Conservation (phyloP, 2,888 invertebrate species). For the Apotomis capreana region DNA sequence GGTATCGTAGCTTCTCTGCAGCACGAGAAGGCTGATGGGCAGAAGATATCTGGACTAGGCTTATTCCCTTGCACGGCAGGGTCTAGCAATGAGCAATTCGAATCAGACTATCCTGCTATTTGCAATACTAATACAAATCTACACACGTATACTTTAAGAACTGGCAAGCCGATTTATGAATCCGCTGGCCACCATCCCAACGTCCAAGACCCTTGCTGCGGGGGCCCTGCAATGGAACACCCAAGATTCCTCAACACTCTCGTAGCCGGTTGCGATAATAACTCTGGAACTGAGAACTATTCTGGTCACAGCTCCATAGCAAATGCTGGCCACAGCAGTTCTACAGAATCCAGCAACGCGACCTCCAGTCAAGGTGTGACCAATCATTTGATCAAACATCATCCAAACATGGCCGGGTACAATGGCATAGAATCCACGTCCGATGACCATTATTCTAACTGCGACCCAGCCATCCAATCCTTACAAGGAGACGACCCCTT, state of each 20-base stretch:
- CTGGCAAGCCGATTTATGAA: conserved; percentile 90
- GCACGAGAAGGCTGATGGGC: conserved; percentile 87
- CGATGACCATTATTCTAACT: conserved; percentile 81
- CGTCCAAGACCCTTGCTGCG: conserved; percentile 74
- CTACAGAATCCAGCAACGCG: conserved; percentile 80
- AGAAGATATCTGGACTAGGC: conserved; percentile 89
- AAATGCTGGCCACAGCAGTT: conserved; percentile 80
- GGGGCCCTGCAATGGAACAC: conserved; percentile 71
- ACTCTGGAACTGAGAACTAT: conserved; percentile 85
- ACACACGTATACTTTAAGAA: conserved; percentile 91
- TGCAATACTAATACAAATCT: conserved; percentile 94
- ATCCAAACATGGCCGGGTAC: conserved; percentile 72
- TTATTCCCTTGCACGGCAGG: conserved; percentile 92
- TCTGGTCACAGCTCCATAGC: conserved; percentile 85
- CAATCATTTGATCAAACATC: conserved; percentile 80
- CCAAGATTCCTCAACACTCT: conserved; percentile 81
- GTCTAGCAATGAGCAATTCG: conserved; percentile 92
- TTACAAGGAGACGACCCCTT: conserved; percentile 78
- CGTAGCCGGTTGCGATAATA: conserved; percentile 83
- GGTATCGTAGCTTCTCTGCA: conserved; percentile 83
- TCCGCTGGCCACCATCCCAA: conserved; percentile 76
- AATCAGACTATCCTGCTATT: conserved; percentile 92
- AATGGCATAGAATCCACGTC: conserved; percentile 80
- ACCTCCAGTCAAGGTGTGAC: conserved; percentile 79
- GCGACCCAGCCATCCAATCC: conserved; percentile 79